phyloP scores from a whole-genome alignment of 2,888 invertebrate species.

The Pharmacophagus antenor region DNA sequence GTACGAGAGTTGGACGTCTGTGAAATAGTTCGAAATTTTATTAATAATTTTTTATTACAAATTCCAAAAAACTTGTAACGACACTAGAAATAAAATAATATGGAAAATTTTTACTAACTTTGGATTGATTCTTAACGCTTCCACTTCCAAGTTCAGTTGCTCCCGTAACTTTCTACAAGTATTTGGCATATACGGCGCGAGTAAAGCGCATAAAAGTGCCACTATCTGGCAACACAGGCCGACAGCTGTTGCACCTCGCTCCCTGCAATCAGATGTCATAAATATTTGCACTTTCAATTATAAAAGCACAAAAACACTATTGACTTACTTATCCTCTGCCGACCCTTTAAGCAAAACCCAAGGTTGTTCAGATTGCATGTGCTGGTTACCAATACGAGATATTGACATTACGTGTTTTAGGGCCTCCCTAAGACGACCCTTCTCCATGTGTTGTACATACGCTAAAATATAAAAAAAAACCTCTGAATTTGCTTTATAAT shows the following conservation, averaged over 20 bases:
- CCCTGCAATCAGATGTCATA: constrained; percentile 40
- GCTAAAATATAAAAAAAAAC: constrained; percentile 47
- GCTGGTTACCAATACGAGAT: constrained; percentile 96
- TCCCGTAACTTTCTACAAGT: constrained; percentile 84
- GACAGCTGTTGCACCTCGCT: constrained; percentile 90
- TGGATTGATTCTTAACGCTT: constrained; percentile 74
- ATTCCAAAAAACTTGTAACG: not conserved
- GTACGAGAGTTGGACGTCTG: constrained; percentile 80
- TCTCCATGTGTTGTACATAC: constrained; percentile 88
- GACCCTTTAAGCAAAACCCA: constrained; percentile 96
- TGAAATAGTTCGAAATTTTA: not conserved
- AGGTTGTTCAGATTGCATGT: constrained; percentile 96
- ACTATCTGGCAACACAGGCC: constrained; percentile 87
- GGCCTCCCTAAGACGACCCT: constrained; percentile 90
- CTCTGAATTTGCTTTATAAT: too few species aligned
- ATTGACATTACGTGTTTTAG: constrained; percentile 90
- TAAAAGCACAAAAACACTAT: not conserved
- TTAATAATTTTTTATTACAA: too few species aligned
- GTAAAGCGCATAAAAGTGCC: constrained; percentile 86
- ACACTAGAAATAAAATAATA: not conserved
- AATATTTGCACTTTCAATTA: too few species aligned
- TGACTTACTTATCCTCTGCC: constrained; percentile 84
- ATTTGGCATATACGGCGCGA: constrained; percentile 96
- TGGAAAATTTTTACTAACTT: constrained; percentile 63
- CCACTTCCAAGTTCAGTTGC: constrained; percentile 85